Evolutionary conservation across 2,113 vertebrate species (phyloP), one percentile per base, ranked within the genome.

Genomic region (Gopherus flavomarginatus): DNA sequence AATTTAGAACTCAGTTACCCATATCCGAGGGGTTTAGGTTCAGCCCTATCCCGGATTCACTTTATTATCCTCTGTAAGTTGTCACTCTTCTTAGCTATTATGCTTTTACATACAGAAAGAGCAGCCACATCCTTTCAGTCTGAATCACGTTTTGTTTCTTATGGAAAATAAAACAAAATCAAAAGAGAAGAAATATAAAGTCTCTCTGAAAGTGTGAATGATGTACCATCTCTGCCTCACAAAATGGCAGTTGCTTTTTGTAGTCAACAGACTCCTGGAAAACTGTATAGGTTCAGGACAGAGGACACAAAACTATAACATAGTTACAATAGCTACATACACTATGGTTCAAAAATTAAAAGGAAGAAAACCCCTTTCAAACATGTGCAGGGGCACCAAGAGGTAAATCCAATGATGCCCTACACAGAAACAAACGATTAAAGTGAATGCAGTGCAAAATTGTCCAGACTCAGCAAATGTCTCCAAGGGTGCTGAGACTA

Each of bases 321-420:
- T 14, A 8, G 1, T 49, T 57, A 19, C 7, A 83, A 21, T 11
- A 72, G 8, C 17, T 11, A 72, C 17, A 72, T 72, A 72, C 65
- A 38, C 65, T 19, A 57, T 1, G 83, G 1, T 1, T 90, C 86
- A 81, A 50, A 92, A 80, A 3, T 47, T 59, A 82, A 90, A 89
- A 89, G 1, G 3, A 82, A 79, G n/a, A 79, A 82, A 95, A 81
- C 0, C 0, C 62, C 1, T 3, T 50, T 89, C 79, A 35, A 52
- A 7, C 5, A 2, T 59, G 88, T 93, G 12, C 31, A 85, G 89
- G 75, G 44, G 29, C 12, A 84, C 65, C 31, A 77, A 89, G 4
- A 0, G 1, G 1, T 22, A n/a, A 44, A 5, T 5, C 5, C 72
- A 87, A 65, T 9, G 44, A 29, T 7, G 2, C 91, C 59, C 83